phyloP scores from a whole-genome alignment of 2,113 vertebrate species.

The Oceanodroma tethys region DNA sequence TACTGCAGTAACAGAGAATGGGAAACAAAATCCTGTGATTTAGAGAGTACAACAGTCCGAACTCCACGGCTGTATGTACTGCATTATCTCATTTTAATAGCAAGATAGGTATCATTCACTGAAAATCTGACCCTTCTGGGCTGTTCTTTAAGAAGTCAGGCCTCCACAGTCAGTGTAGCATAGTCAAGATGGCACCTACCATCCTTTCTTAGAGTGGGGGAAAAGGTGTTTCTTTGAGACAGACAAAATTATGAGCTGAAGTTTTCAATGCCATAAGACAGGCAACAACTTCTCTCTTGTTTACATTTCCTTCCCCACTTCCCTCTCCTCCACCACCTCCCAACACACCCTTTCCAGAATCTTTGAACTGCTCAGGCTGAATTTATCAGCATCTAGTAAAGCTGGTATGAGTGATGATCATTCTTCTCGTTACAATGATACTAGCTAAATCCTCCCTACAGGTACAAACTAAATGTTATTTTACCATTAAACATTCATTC shows the following conservation, averaged over 20 bases:
- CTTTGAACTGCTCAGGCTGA: background rate
- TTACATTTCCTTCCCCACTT: background rate
- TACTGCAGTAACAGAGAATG: fast-evolving
- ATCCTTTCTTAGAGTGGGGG: background rate
- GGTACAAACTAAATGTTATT: background rate
- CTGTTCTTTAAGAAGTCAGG: background rate
- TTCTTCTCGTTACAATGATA: background rate
- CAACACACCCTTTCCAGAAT: background rate
- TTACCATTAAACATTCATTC: background rate
- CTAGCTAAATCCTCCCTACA: background rate
- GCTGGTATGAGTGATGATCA: background rate
- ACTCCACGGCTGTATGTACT: background rate
- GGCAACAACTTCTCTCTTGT: background rate
- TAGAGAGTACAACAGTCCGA: background rate
- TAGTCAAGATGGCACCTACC: background rate
- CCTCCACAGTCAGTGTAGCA: background rate
- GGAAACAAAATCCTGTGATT: background rate
- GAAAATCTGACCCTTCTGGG: background rate
- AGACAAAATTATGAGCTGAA: background rate
- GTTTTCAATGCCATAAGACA: background rate
- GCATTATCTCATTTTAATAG: background rate
- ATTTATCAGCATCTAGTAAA: background rate
- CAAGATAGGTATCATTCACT: background rate
- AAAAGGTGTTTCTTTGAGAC: background rate
- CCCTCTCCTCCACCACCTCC: background rate